Percentiles rank a stretch among this genome's conserved stretches.
phyloP scores from a whole-genome alignment of 2,888 invertebrate genomes.

The Eurois occulta region DNA sequence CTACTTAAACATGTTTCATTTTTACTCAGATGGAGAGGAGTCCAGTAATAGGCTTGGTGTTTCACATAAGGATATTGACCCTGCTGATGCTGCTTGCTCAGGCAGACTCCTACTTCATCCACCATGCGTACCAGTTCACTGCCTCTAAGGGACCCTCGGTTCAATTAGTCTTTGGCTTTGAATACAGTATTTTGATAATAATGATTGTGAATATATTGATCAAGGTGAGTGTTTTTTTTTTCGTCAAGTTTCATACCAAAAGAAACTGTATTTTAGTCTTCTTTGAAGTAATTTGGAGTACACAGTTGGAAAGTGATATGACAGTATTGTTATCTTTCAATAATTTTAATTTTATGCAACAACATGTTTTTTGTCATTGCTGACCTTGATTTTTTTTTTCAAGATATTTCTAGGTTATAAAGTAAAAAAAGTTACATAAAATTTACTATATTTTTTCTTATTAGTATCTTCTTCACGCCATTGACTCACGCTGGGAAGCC shows the following conservation, averaged over 20 bases:
- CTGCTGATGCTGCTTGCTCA: slow-evolving; percentile 95
- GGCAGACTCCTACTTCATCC: slow-evolving; percentile 96
- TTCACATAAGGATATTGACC: slow-evolving; percentile 97
- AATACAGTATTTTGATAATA: slow-evolving; percentile 99
- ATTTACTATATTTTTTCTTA: slow-evolving; percentile 38
- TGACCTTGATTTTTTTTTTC: background rate
- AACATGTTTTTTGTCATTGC: background rate
- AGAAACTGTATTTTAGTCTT: background rate
- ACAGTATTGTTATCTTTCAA: background rate
- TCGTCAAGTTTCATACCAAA: slow-evolving; percentile 7
- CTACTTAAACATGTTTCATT: background rate
- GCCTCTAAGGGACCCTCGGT: slow-evolving; percentile 98
- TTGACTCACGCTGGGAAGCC: slow-evolving; percentile 97
- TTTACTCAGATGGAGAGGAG: slow-evolving; percentile 98
- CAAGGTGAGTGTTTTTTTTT: slow-evolving; percentile 90
- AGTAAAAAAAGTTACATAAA: background rate
- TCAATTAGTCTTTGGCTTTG: slow-evolving; percentile 99
- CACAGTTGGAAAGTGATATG: background rate
- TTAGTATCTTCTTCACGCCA: slow-evolving; percentile 92
- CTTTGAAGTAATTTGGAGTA: background rate
- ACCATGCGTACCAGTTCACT: slow-evolving; percentile 98
- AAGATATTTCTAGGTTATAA: slow-evolving; percentile 4
- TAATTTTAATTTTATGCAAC: background rate
- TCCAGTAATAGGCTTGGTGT: slow-evolving; percentile 98
- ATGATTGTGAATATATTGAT: slow-evolving; percentile 97